phyloP scores from a whole-genome alignment of 30 jellyfish, hydroid and myxozoan genomes.

The Phacellophora camtschatica region DNA sequence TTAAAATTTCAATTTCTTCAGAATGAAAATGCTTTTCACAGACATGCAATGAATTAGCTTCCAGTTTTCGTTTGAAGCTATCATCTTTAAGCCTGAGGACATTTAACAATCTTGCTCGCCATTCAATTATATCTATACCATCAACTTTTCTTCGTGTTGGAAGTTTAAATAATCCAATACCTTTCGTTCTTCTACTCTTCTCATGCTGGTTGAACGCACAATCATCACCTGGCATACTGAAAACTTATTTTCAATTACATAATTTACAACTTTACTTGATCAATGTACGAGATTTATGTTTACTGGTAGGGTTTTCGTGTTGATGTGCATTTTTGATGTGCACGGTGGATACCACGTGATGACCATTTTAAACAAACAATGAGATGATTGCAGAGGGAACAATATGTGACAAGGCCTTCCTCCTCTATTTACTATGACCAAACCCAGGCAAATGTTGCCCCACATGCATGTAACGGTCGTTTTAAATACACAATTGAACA shows the following conservation, averaged over 20 bases:
- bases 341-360: constrained; percentile 20
- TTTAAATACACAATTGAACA: too few species aligned
- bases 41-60: constrained; percentile 12
- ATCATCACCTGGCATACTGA: not conserved
- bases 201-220: constrained; percentile 5
- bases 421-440: too few species aligned
- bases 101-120: not conserved
- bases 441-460: too few species aligned
- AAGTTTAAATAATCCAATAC: not conserved
- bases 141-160: not conserved
- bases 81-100: constrained; percentile 1
- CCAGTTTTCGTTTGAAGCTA: constrained; percentile 3
- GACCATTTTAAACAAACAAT: not conserved
- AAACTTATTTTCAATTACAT: not conserved
- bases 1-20: constrained; percentile 1
- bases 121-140: not conserved
- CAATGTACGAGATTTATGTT: not conserved
- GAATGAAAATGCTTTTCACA: constrained; percentile 6
- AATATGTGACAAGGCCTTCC: not conserved
- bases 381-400: not conserved
- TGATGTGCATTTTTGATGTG: not conserved
- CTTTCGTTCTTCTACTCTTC: constrained; percentile 2
- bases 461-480: too few species aligned
- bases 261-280: not conserved
- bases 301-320: not conserved